These are phyloP conservation scores for Notiomystis cincta DNA, from an alignment of 2,113 vertebrate species.

Conservation along the genomic window DNA sequence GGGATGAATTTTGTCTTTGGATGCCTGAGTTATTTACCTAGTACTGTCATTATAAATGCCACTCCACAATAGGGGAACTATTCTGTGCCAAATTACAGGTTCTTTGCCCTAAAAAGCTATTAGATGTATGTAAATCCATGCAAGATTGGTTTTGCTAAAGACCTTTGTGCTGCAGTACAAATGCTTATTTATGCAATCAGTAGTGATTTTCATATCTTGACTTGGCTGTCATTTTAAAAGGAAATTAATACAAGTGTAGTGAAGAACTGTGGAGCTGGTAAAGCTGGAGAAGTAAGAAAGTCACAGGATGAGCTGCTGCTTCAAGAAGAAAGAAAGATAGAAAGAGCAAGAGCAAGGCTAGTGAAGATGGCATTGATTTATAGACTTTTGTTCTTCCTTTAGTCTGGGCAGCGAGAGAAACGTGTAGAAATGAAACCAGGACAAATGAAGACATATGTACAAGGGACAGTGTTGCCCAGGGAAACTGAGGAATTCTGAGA, in stretches of 20 bases:
- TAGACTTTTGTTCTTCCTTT: not conserved
- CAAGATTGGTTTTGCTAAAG: not conserved
- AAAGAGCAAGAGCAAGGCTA: not conserved
- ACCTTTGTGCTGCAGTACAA: not conserved
- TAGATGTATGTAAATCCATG: not conserved
- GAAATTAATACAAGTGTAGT: not conserved
- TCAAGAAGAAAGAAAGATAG: not conserved
- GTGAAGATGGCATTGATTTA: not conserved
- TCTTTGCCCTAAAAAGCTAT: not conserved
- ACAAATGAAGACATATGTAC: not conserved
- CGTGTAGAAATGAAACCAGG: not conserved
- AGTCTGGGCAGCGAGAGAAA: not conserved
- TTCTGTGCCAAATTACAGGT: not conserved
- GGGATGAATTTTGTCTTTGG: not conserved
- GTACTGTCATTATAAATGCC: not conserved
- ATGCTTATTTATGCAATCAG: not conserved
- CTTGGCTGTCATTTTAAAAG: not conserved
- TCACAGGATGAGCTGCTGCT: not conserved
- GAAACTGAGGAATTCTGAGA: conserved; percentile 18
- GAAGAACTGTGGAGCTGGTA: not conserved
- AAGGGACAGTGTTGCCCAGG: not conserved
- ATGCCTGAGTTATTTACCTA: not conserved
- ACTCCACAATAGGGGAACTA: not conserved
- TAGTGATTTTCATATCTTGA: not conserved
- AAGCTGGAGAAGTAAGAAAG: not conserved